Conservation (phyloP, 1,140 invertebrate species). For the Drosophila mayri region DNA sequence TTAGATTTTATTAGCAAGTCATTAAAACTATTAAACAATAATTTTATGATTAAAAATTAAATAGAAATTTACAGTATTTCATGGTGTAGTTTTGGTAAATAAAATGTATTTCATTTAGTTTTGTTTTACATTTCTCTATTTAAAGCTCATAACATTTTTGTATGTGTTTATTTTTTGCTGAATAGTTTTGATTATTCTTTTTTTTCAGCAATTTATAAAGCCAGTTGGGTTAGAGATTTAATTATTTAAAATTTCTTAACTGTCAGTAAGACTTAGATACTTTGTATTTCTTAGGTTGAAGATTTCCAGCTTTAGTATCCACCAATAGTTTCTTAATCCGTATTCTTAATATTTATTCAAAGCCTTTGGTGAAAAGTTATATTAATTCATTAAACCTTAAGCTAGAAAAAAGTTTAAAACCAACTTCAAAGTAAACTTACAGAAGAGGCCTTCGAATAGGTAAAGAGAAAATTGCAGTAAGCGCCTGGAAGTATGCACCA, state of each 20-base stretch:
- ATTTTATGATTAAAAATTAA: not conserved
- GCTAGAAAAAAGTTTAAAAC: not conserved
- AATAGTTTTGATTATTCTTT: not conserved
- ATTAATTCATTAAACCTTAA: not conserved
- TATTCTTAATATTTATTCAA: not conserved
- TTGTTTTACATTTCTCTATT: not conserved
- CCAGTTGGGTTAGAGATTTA: not conserved
- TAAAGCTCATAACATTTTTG: not conserved
- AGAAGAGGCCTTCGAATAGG: conserved; percentile 6
- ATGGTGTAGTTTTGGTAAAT: not conserved
- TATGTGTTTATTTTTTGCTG: not conserved
- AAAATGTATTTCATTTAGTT: not conserved
- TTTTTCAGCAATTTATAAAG: not conserved
- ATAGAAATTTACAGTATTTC: not conserved
- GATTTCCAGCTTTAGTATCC: not conserved
- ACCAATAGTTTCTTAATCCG: not conserved
- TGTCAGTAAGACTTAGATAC: not conserved
- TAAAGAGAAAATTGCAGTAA: no score
- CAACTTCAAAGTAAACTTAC: conserved; percentile 1
- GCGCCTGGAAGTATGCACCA: conserved; percentile 44
- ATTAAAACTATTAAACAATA: not conserved
- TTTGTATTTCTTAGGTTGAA: not conserved
- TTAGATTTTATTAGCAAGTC: conserved; percentile 6
- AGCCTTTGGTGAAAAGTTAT: not conserved
- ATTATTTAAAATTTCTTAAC: not conserved